phyloP scores from a whole-genome alignment of 2,797 vertebrate species.

The Atherinosoma microstoma region DNA sequence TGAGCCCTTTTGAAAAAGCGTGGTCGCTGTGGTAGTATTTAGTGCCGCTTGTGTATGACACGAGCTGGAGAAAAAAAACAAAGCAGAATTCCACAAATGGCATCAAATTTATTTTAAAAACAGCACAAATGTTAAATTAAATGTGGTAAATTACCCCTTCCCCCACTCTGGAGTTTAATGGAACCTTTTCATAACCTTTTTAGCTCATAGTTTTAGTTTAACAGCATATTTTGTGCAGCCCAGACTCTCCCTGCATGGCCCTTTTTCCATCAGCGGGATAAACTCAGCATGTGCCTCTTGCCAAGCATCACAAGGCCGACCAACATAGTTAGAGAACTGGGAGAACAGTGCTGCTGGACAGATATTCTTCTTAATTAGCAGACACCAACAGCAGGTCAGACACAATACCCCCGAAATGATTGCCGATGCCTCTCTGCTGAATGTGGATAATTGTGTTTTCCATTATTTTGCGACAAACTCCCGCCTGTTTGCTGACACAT shows the following conservation, averaged over 20 bases:
- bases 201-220: conserved; percentile 27
- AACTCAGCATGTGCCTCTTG: neutral
- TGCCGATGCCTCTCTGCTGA: neutral
- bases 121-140: neutral
- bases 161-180: neutral
- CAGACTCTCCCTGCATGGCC: neutral
- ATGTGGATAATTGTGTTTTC: conserved; percentile 6
- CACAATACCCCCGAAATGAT: neutral
- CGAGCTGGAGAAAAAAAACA: conserved; percentile 76
- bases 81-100: neutral
- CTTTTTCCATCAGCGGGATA: conserved; percentile 15
- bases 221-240: neutral
- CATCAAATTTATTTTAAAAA: neutral
- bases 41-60: conserved; percentile 86
- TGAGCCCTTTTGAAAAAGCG: conserved; percentile 77
- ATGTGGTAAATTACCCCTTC: neutral
- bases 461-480: neutral
- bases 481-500: neutral
- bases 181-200: neutral
- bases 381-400: conserved; percentile 7
- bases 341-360: conserved; percentile 4
- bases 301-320: conserved; percentile 11
- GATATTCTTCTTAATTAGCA: conserved; percentile 15
- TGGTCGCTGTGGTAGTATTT: conserved; percentile 78
- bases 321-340: conserved; percentile 1